phyloP scores from a whole-genome alignment of 2,888 invertebrate species.

The Troilus luridus region DNA sequence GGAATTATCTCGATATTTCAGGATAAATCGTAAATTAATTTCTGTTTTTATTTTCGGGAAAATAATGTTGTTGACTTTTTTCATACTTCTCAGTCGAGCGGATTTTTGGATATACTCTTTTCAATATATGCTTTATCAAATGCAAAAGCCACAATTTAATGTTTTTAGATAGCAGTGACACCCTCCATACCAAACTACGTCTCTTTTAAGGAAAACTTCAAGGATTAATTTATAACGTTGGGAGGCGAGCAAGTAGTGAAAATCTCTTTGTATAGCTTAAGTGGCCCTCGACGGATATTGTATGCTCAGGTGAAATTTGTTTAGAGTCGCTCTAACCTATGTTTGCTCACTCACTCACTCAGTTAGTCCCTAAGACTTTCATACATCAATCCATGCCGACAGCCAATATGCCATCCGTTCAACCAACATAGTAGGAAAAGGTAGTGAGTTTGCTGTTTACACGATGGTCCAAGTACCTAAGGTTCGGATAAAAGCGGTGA shows the following conservation, averaged over 20 bases:
- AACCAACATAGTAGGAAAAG: neutral
- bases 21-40: too few relatives aligned
- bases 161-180: too few relatives aligned
- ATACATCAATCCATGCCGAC: neutral
- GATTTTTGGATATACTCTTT: too few relatives aligned
- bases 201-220: too few relatives aligned
- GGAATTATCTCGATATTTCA: too few relatives aligned
- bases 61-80: too few relatives aligned
- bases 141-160: too few relatives aligned
- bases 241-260: neutral
- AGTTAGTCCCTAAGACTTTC: neutral
- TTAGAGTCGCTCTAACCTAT: neutral
- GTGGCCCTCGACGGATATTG: neutral
- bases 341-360: neutral
- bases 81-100: too few relatives aligned
- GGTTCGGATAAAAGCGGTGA: neutral
- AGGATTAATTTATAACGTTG: too few relatives aligned
- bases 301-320: neutral
- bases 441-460: neutral
- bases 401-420: neutral
- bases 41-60: too few relatives aligned
- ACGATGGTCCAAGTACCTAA: neutral
- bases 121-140: too few relatives aligned
- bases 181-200: too few relatives aligned
- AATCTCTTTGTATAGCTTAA: neutral